Evolutionary conservation across 2,888 invertebrate species (phyloP).

Genomic region (Nephrotoma flavescens): DNA sequence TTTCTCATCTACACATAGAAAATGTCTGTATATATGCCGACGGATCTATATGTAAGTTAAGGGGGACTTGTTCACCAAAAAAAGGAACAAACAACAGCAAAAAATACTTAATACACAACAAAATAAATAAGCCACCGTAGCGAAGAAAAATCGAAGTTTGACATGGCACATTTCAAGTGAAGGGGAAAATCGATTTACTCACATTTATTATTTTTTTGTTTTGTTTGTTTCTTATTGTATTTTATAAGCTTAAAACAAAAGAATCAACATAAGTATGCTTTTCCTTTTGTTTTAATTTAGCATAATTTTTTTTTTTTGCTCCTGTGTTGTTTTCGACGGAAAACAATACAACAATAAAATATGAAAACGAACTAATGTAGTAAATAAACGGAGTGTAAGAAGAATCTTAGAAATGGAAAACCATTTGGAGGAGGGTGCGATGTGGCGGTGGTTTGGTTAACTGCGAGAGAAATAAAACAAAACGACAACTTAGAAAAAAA

Average conservation of each 20-base stretch:
- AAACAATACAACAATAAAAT: not conserved
- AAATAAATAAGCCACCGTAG: not conserved
- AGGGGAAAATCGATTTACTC: not conserved
- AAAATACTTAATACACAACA: not conserved
- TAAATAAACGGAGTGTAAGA: not conserved
- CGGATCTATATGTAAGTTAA: not conserved
- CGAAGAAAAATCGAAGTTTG: not conserved
- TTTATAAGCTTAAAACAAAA: not conserved
- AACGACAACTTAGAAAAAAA: not conserved
- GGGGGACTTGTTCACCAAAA: not conserved
- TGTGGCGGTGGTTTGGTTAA: not conserved
- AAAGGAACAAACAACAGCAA: not conserved
- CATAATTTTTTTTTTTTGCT: not conserved
- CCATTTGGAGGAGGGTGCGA: too few relatives aligned
- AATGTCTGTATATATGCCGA: not conserved
- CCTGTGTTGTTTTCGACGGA: not conserved
- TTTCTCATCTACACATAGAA: not conserved
- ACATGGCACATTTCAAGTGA: not conserved
- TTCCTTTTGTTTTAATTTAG: not conserved
- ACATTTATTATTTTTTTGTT: not conserved
- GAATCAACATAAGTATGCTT: not conserved
- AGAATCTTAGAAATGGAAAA: not conserved
- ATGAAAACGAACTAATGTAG: not conserved
- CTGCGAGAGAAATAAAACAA: not conserved
- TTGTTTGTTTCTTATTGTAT: not conserved